phyloP scores from a whole-genome alignment of 2,797 vertebrate genomes.

The Propithecus perrieri region DNA sequence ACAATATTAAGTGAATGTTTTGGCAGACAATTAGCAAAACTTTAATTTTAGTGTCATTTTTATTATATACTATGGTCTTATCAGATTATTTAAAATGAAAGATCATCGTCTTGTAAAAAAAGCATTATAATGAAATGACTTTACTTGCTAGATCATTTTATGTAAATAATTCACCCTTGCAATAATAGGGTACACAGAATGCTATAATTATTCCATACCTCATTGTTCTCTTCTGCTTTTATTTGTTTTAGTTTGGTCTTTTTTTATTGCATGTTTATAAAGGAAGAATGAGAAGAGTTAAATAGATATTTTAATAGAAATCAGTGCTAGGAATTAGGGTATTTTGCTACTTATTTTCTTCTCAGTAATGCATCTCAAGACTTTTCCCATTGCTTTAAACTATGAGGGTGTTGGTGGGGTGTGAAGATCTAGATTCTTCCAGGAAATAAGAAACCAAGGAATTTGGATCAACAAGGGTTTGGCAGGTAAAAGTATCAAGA shows the following conservation, averaged over 20 bases:
- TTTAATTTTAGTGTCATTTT: neutral
- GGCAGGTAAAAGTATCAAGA: neutral
- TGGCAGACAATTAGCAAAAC: neutral
- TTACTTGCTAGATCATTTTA: neutral
- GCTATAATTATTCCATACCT: neutral
- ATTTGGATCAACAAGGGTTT: neutral
- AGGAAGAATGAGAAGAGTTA: neutral
- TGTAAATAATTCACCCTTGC: neutral
- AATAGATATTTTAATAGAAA: neutral
- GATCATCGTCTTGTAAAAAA: neutral
- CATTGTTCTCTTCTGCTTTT: neutral
- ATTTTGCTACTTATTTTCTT: neutral
- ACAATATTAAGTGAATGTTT: neutral
- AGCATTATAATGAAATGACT: neutral
- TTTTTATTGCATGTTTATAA: neutral
- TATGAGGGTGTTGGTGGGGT: neutral
- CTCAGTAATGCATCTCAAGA: neutral
- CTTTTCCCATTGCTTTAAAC: neutral
- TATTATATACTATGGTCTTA: neutral
- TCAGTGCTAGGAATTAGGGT: neutral
- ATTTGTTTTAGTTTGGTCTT: neutral
- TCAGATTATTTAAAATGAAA: neutral
- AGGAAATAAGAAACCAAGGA: neutral
- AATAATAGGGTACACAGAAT: neutral
- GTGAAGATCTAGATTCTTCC: neutral